Base-by-base conservation (phyloP, 2,113 vertebrate species). In the Phoxinus phoxinus region DNA sequence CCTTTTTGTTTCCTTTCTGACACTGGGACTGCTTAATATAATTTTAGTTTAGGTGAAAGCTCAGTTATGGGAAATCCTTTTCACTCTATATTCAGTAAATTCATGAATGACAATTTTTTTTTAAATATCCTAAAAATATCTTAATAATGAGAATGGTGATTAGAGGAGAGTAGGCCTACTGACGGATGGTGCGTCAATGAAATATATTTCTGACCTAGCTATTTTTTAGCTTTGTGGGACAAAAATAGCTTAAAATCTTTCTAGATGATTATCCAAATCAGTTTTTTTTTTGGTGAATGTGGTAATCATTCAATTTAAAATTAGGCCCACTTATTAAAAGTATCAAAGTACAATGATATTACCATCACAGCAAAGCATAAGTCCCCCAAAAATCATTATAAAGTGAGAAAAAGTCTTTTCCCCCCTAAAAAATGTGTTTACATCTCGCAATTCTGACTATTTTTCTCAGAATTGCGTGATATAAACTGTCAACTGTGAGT, bases 91-190 rank as follows among this genome's bases (percentile, higher is more conserved):
- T 73, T 10, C 11, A 46, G 71, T 23, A 25, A 25, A 73, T 44
- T 73, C 69, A 73, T 25, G 21, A 46, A 73, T n/a, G 10, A 6
- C 1, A 2, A n/a, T n/a, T n/a, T n/a, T n/a, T n/a, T n/a, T n/a
- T n/a, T n/a, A n/a, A n/a, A n/a, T 32, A n/a, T 37, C 11, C 48
- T 78, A 23, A 37, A 58, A 77, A 77, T 58, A 77, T 23, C 27
- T 58, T 32, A 58, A 56, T 58, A n/a, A 77, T 58, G 75, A 10
- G 19, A 77, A 77, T n/a, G 75, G 73, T 53, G 73, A 48, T 75
- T 53, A 32, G 30, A 44, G 67, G 67, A 37, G 32, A 46, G 37
- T n/a, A n/a, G n/a, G n/a, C 32, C 32, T 44, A 73, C 23, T 25
- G 23, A 73, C 13, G 6, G 6, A 46, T 46, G 71, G 41, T 25